These are phyloP conservation scores for Heliconius hortense DNA, from an alignment of 2,888 invertebrate species.

Conservation along the genomic window DNA sequence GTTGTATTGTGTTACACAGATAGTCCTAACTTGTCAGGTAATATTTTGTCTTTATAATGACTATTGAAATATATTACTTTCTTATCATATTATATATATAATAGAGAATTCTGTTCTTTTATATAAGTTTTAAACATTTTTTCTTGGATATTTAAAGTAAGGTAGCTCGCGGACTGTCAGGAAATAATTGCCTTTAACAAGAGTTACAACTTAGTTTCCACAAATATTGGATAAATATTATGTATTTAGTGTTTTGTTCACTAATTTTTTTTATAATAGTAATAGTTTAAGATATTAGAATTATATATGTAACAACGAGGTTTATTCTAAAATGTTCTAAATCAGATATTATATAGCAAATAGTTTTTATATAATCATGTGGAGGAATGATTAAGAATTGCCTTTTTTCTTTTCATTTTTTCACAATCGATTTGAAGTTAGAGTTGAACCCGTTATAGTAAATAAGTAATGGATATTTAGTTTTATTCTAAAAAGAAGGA, in stretches of 20 bases:
- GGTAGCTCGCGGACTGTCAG: background rate
- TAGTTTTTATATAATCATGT: constrained; percentile 19
- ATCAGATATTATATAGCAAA: constrained; percentile 8
- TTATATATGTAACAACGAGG: constrained; percentile 19
- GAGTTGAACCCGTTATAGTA: background rate
- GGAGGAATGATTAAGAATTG: background rate
- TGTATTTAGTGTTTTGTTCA: background rate
- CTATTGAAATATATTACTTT: background rate
- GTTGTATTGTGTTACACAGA: background rate
- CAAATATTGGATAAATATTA: constrained; percentile 5
- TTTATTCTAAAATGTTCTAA: constrained; percentile 17
- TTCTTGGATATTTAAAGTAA: background rate
- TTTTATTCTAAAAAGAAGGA: background rate
- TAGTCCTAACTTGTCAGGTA: background rate
- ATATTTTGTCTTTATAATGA: background rate
- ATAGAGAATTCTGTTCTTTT: background rate
- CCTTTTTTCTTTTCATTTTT: background rate
- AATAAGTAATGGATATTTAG: background rate
- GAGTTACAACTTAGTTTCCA: background rate
- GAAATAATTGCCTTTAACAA: background rate
- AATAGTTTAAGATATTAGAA: constrained; percentile 15
- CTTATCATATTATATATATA: background rate
- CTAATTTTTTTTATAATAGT: background rate
- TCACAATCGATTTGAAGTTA: background rate
- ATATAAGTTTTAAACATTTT: background rate